These are phyloP conservation scores for Cyprinus carpio DNA, from an alignment of 2,113 vertebrate genomes.

Conservation along the genomic window DNA sequence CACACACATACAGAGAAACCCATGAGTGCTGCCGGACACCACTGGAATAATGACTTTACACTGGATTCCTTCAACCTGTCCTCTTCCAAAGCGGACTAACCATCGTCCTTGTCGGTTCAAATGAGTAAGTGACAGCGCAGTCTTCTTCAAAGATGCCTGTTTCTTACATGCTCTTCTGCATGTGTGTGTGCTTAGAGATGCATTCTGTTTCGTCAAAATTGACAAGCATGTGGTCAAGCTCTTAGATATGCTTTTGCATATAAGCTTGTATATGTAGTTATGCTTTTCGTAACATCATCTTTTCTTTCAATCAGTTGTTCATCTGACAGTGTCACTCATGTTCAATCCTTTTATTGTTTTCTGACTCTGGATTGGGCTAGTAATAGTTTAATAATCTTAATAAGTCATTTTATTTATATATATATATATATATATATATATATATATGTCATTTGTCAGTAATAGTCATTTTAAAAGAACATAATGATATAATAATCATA, in stretches of 20 bases:
- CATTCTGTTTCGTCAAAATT: not conserved
- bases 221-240: slow-evolving; percentile 2
- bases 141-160: slow-evolving; percentile 5
- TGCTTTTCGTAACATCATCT: not conserved
- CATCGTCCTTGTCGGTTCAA: not conserved
- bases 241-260: not conserved
- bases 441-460: no score
- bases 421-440: no score
- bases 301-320: not conserved
- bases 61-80: not conserved
- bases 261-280: not conserved
- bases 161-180: not conserved
- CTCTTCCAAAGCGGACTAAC: no score
- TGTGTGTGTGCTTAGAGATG: not conserved
- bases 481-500: no score
- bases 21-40: not conserved
- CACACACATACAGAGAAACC: no score
- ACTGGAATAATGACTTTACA: slow-evolving; percentile 23
- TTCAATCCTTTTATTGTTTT: not conserved
- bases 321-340: not conserved
- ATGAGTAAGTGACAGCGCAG: slow-evolving; percentile 28
- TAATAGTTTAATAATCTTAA: no score
- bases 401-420: no score
- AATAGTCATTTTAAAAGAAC: no score
- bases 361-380: not conserved